These are phyloP conservation scores for Neolamprologus hecqui DNA, from an alignment of 2,113 vertebrate species.

Conservation along the genomic window DNA sequence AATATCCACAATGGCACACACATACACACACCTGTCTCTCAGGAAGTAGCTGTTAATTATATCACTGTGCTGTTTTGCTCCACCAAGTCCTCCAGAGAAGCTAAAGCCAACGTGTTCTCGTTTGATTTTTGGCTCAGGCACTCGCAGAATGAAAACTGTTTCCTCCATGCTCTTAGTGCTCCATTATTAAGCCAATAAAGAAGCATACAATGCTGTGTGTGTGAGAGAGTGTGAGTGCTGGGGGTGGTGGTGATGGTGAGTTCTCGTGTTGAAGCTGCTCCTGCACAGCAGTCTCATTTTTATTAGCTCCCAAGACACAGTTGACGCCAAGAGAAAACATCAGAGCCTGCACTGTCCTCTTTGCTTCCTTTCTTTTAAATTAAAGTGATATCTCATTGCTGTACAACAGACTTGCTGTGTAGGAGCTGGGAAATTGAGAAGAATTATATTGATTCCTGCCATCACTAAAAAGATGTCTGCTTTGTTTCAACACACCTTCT, in stretches of 20 bases:
- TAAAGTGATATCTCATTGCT: conserved; percentile 58
- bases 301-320: conserved; percentile 50
- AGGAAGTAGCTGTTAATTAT: conserved; percentile 48
- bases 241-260: neutral
- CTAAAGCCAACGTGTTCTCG: conserved; percentile 33
- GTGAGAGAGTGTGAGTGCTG: neutral
- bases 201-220: conserved; percentile 9
- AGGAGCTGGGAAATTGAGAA: conserved; percentile 25
- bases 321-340: conserved; percentile 38
- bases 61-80: conserved; percentile 35
- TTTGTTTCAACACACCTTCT: neutral
- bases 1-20: neutral
- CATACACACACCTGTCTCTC: neutral
- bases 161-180: conserved; percentile 35
- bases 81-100: conserved; percentile 28
- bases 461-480: neutral
- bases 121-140: conserved; percentile 36
- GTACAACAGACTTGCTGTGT: conserved; percentile 31
- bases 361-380: conserved; percentile 50
- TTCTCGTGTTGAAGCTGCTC: neutral
- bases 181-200: conserved; percentile 63
- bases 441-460: conserved; percentile 14
- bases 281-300: conserved; percentile 35
- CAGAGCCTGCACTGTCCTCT: conserved; percentile 10
- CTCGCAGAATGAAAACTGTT: conserved; percentile 24